Base-by-base conservation (phyloP, 2,888 invertebrate species). In the Beris chalybata region DNA sequence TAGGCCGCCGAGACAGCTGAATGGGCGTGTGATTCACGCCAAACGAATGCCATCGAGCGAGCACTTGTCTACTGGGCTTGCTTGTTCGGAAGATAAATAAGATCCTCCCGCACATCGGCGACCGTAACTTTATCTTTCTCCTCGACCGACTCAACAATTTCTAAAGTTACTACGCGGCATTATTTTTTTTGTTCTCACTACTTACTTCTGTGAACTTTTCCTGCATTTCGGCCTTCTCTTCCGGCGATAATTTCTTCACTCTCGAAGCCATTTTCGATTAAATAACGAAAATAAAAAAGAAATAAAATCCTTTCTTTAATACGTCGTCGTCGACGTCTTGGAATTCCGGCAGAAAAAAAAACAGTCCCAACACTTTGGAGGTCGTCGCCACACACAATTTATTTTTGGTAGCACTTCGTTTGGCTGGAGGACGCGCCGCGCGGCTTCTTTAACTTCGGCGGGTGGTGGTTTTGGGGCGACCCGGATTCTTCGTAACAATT, bases 141-240 rank as follows among this genome's bases (percentile, higher is more conserved):
- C 9, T 38, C 7, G 7, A 3, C 38, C 38, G 38, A 9, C 38
- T 7, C 1, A 38, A 38, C 5, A 7, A 7, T 11, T 12, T 48
- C 13, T 5, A n/a, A 15, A n/a, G 12, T 52, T 13, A 50, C 47
- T 43, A 61, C 32, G 32, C 47, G 58, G 58, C 58, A 48, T 5
- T 9, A 4, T 4, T 30, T n/a, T 50, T 50, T 38, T 50, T 22
- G 3, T n/a, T 58, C 30, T 22, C 30, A n/a, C 50, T 61, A 82
- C 84, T 84, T 84, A 91, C 91, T 83, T 87, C 86, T 74, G 84
- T 84, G 78, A 91, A 91, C 78, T 90, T 89, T 82, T 90, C 90
- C 76, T 85, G 85, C 75, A 92, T 87, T 82, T 92, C 92, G 70
- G 86, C 82, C 74, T 86, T 85, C 82, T 91, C 90, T 76, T 91